Evolutionary conservation across 2,113 vertebrate genomes (phyloP).

Genomic region (Garra rufa): DNA sequence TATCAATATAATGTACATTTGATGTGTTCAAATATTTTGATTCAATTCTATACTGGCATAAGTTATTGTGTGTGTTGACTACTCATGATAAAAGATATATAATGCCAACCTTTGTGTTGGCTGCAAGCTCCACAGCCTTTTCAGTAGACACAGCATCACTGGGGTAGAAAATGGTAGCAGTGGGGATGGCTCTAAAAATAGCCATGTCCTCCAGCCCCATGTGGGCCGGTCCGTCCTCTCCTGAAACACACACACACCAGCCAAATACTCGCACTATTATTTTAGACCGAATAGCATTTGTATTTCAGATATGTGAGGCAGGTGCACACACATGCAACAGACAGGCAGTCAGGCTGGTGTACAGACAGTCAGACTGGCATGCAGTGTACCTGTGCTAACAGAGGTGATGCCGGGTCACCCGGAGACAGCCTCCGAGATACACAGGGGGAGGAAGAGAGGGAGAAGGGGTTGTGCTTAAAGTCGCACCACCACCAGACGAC

Average conservation of each 20-base stretch:
- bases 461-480: conserved; percentile 66
- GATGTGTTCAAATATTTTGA: background rate
- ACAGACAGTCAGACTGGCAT: conserved; percentile 61
- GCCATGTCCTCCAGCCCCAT: conserved; percentile 93
- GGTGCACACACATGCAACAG: background rate
- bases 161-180: conserved; percentile 90
- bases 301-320: background rate
- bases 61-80: too few relatives aligned
- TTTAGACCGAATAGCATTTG: background rate
- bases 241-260: conserved; percentile 68
- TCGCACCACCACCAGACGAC: conserved; percentile 47
- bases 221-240: conserved; percentile 92
- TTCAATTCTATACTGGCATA: background rate
- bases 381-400: conserved; percentile 77
- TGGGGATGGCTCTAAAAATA: conserved; percentile 89
- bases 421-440: conserved; percentile 70
- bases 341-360: conserved; percentile 47
- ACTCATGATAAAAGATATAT: conserved; percentile 14
- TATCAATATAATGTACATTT: background rate
- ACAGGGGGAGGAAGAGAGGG: conserved; percentile 70
- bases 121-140: conserved; percentile 92
- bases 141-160: conserved; percentile 91
- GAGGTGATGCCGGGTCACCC: conserved; percentile 70
- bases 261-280: background rate
- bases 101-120: conserved; percentile 86